A percentile compares a stretch with the other conserved stretches of the same genome.
These are phyloP conservation scores for Neosilurus hyrtlii DNA, from an alignment of 2,797 vertebrate species.

Conservation along the genomic window DNA sequence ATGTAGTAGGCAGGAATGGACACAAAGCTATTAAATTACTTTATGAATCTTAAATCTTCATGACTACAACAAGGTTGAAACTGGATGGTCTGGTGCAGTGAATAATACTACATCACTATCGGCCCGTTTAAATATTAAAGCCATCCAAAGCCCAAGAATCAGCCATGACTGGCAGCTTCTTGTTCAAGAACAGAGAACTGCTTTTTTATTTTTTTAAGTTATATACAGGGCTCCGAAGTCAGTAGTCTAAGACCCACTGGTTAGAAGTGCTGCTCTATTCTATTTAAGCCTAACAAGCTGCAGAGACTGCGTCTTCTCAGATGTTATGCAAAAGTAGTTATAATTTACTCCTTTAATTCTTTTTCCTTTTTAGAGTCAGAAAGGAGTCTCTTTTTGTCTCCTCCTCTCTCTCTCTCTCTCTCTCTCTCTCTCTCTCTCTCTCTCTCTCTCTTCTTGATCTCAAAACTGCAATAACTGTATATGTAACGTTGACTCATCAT, in stretches of 20 bases:
- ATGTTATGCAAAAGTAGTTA: conserved; percentile 6
- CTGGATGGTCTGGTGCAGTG: conserved; percentile 13
- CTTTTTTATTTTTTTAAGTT: conserved; percentile 29
- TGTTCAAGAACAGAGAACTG: conserved; percentile 31
- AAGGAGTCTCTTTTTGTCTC: neutral
- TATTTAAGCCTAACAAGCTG: neutral
- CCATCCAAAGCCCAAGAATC: conserved; percentile 8
- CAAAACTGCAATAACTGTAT: neutral
- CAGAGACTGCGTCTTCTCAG: neutral
- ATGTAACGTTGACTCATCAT: neutral
- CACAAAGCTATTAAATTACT: conserved; percentile 16
- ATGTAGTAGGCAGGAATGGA: neutral
- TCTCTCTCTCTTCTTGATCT: neutral
- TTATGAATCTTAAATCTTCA: conserved; percentile 21
- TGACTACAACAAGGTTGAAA: conserved; percentile 6
- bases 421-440: neutral
- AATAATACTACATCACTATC: conserved; percentile 30
- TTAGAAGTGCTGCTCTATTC: neutral
- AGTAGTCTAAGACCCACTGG: neutral
- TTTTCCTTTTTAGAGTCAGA: neutral
- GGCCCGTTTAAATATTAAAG: conserved; percentile 46
- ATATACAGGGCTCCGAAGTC: conserved; percentile 1
- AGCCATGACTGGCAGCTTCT: conserved; percentile 31
- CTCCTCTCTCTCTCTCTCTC: neutral
- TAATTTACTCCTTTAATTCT: neutral